Base-by-base conservation (phyloP, 2,797 vertebrate species). In the Lycodopsis pacificus region DNA sequence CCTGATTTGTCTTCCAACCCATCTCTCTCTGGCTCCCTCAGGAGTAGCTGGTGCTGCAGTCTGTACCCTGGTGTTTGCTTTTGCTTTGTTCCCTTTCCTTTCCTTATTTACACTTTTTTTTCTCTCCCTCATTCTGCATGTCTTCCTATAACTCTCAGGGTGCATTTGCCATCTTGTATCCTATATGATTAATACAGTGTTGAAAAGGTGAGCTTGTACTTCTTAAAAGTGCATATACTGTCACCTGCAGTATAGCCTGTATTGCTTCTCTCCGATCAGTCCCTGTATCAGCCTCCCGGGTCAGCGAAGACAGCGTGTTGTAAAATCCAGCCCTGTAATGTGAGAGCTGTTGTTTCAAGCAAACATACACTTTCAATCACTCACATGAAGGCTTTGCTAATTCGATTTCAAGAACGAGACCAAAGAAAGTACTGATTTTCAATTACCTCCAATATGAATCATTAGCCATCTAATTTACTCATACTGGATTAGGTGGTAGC, bases 1-100 rank as follows among this genome's bases (percentile, higher is more conserved):
- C 88, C 88, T 88, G 87, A 90, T 92, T 89, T 89, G 86, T 94
- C 90, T 89, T 87, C 84, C 77, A 86, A 36, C 74, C 79, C 83
- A 71, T 90, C 88, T 75, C 85, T 51, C 85, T 51, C 82, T 5
- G 73, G 77, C 70, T 89, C 88, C 85, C 93, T 80, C 72, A 80
- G 89, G 87, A 93, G 83, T 48, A 69, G 84, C 79, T 22, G 51
- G 34, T 82, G 83, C 89, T 89, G 89, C 91, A 91, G 89, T 87
- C 86, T 71, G 73, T 76, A 68, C 71, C 53, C 71, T 17, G 25
- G 73, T 89, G 74, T 90, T 92, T 84, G 78, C 70, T 87, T 83
- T 83, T 65, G 82, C 84, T 89, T 86, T 91, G 87, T 82, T 84
- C 76, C 77, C 72, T 48, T 76, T 63, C 64, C 71, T 62, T 40